Conservation (phyloP, 2,888 invertebrate genomes). For the Exephanes ischioxanthus region DNA sequence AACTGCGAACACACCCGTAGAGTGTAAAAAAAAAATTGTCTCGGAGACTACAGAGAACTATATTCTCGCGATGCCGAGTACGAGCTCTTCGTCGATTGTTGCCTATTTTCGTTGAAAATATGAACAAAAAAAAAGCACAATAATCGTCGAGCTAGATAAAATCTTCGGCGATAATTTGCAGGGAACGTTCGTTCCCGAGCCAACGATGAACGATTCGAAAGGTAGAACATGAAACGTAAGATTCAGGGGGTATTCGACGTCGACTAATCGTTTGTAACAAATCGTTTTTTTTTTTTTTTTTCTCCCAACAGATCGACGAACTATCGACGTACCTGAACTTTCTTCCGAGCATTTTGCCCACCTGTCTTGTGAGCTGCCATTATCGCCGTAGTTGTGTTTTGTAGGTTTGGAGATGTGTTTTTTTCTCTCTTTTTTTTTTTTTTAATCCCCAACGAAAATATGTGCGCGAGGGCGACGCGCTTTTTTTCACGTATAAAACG, state of each 20-base stretch:
- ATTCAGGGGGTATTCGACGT: not conserved
- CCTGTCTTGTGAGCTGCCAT: constrained; percentile 86
- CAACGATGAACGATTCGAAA: not conserved
- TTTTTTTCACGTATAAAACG: constrained; percentile 65
- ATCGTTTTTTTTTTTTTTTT: not conserved
- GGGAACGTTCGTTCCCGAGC: not conserved
- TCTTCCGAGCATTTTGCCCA: constrained; percentile 86
- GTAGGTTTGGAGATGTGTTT: constrained; percentile 33
- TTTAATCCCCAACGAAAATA: not conserved
- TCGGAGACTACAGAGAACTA: not conserved
- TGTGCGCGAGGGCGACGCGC: constrained; percentile 59
- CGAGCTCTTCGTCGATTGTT: not conserved
- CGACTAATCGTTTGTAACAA: not conserved
- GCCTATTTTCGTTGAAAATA: not conserved
- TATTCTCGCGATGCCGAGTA: not conserved
- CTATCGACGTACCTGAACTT: constrained; percentile 85
- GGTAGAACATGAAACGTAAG: not conserved
- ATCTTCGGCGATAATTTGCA: not conserved
- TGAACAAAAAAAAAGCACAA: not conserved
- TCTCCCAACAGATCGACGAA: too few relatives aligned
- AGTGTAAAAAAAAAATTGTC: not conserved
- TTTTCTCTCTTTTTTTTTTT: constrained; percentile 1
- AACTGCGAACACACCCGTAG: too few relatives aligned
- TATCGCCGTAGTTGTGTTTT: constrained; percentile 59
- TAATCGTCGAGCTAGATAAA: not conserved